Conservation (phyloP, 2,113 vertebrate genomes). For the Clupea harengus region DNA sequence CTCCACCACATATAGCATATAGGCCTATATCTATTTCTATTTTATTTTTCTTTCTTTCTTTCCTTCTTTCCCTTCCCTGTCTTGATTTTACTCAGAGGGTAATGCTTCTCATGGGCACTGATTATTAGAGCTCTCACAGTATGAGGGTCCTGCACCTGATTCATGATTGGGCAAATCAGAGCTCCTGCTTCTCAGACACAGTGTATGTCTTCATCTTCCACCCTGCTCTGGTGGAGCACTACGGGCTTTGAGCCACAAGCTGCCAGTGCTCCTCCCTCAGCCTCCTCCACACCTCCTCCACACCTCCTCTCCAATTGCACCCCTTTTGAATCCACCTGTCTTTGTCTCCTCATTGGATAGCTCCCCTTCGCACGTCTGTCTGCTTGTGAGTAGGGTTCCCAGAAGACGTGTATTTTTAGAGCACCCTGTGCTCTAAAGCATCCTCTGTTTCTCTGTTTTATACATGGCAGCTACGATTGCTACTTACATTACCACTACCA, state of each 20-base stretch:
- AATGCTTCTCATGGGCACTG: neutral
- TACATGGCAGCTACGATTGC: neutral
- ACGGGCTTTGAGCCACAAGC: neutral
- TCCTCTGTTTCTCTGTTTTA: too few species aligned
- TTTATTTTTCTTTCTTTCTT: neutral
- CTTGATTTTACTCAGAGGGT: neutral
- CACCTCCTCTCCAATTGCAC: neutral
- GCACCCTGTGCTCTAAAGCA: neutral
- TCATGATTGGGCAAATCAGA: neutral
- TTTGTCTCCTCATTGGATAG: neutral
- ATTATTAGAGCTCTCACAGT: neutral
- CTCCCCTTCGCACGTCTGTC: neutral
- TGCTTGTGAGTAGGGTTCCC: neutral
- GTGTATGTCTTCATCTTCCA: neutral
- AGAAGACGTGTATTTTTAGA: conserved; percentile 9
- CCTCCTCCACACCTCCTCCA: neutral
- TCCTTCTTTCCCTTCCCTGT: neutral
- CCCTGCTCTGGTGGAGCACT: neutral
- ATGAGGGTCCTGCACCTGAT: neutral
- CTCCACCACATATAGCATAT: neutral
- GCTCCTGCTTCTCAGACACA: neutral
- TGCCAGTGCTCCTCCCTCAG: neutral
- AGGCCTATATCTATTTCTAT: neutral
- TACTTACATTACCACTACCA: neutral
- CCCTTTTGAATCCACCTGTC: neutral